A percentile compares a stretch with the other conserved stretches of the same genome.
Evolutionary conservation across 2,888 invertebrate genomes (phyloP).

Genomic region (Lysandra bellargus): DNA sequence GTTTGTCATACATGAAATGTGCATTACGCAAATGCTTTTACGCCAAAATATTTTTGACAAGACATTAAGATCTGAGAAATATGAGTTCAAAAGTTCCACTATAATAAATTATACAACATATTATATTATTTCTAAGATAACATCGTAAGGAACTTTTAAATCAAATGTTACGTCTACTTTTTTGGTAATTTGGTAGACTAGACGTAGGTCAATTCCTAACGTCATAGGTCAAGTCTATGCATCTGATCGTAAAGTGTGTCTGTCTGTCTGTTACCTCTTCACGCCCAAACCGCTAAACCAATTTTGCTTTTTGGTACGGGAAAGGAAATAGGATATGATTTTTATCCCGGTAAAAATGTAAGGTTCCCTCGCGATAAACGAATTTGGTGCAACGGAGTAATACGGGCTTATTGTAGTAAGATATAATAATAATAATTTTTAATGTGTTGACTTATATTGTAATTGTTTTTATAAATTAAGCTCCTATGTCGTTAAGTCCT

Average conservation of each 20-base stretch:
- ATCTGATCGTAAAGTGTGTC: too few relatives aligned
- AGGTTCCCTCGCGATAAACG: too few relatives aligned
- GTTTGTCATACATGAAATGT: background rate
- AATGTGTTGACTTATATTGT: background rate
- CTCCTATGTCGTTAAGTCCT: background rate
- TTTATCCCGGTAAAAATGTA: too few relatives aligned
- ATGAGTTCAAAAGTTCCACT: background rate
- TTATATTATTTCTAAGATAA: background rate
- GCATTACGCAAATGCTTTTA: conserved; percentile 4
- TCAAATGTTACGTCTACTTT: too few relatives aligned
- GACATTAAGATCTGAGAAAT: background rate
- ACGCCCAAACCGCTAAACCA: too few relatives aligned
- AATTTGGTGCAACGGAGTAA: too few relatives aligned
- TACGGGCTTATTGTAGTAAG: too few relatives aligned
- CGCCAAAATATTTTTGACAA: conserved; percentile 7
- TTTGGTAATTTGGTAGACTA: background rate
- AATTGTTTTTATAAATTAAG: background rate
- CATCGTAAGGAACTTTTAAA: background rate
- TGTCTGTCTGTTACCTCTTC: too few relatives aligned
- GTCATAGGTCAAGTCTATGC: background rate
- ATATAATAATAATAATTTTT: too few relatives aligned
- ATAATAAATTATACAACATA: background rate
- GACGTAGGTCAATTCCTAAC: background rate
- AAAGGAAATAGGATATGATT: too few relatives aligned
- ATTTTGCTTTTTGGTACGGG: too few relatives aligned